Conservation (phyloP, 2,113 vertebrate genomes). For the Psettodes erumei region DNA sequence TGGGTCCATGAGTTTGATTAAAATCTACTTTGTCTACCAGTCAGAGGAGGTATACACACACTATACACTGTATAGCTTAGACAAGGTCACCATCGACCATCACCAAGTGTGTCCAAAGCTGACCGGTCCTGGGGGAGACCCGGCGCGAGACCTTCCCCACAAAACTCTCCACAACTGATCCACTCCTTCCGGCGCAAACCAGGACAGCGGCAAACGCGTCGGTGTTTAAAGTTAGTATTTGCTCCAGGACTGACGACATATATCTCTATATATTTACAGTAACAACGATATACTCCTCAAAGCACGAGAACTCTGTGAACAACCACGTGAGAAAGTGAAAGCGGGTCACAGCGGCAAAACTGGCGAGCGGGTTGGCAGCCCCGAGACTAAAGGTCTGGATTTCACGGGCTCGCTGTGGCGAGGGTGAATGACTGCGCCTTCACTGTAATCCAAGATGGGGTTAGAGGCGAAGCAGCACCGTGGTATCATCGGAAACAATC, state of each 20-base stretch:
- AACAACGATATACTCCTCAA: conserved; percentile 37
- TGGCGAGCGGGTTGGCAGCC: neutral
- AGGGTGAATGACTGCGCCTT: neutral
- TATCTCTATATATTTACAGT: conserved; percentile 65
- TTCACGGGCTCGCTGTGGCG: neutral
- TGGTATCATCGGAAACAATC: neutral
- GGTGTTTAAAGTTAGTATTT: neutral
- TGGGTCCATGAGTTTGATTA: neutral
- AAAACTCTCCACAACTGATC: neutral
- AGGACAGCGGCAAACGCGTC: conserved; percentile 1
- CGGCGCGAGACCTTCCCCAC: neutral
- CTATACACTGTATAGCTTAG: conserved; percentile 44
- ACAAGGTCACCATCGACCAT: neutral
- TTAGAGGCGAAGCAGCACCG: too few species aligned
- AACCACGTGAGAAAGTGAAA: conserved; percentile 25
- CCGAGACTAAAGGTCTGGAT: neutral
- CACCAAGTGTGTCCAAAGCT: neutral
- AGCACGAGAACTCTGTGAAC: conserved; percentile 16
- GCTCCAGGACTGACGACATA: neutral
- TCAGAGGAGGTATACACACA: conserved; percentile 45
- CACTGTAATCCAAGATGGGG: neutral
- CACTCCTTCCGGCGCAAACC: neutral
- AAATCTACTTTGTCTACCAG: neutral
- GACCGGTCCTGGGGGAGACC: neutral
- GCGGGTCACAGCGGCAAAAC: conserved; percentile 26